A percentile compares a stretch with the other conserved stretches of the same genome.
phyloP scores from a whole-genome alignment of 2,797 vertebrate species.

The Pristis pectinata region DNA sequence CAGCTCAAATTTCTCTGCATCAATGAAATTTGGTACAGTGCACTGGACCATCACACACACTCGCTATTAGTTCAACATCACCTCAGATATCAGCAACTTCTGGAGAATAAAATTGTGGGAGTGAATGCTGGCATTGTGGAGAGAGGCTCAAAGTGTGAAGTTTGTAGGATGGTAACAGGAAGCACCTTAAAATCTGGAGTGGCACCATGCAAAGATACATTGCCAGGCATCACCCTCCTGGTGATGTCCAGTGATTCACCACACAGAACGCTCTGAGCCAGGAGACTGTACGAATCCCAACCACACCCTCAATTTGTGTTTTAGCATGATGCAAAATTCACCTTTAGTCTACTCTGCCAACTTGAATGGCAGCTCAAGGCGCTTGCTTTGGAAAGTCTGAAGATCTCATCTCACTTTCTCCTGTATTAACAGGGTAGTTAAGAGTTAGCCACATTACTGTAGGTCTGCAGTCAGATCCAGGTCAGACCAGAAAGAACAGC shows the following conservation, averaged over 20 bases:
- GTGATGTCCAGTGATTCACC: not conserved
- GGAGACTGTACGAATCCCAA: not conserved
- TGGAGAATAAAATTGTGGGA: not conserved
- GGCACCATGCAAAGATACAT: not conserved
- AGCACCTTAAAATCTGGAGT: not conserved
- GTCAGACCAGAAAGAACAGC: too few species aligned
- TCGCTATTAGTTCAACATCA: conserved; percentile 27
- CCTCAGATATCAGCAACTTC: conserved; percentile 22
- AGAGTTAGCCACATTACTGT: too few species aligned
- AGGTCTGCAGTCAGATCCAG: too few species aligned
- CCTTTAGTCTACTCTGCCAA: too few species aligned
- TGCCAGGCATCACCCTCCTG: not conserved
- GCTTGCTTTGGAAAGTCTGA: not conserved
- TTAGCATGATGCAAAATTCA: not conserved
- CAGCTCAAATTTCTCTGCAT: conserved; percentile 16
- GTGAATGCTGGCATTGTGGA: not conserved
- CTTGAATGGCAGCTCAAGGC: not conserved
- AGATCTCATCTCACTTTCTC: not conserved
- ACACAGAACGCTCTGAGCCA: not conserved
- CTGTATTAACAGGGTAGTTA: too few species aligned
- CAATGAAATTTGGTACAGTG: conserved; percentile 21
- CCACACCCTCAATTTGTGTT: not conserved
- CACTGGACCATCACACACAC: conserved; percentile 14
- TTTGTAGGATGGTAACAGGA: not conserved
- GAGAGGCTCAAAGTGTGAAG: not conserved